phyloP scores from a whole-genome alignment of 2,797 vertebrate genomes.

The Notamacropus eugenii region DNA sequence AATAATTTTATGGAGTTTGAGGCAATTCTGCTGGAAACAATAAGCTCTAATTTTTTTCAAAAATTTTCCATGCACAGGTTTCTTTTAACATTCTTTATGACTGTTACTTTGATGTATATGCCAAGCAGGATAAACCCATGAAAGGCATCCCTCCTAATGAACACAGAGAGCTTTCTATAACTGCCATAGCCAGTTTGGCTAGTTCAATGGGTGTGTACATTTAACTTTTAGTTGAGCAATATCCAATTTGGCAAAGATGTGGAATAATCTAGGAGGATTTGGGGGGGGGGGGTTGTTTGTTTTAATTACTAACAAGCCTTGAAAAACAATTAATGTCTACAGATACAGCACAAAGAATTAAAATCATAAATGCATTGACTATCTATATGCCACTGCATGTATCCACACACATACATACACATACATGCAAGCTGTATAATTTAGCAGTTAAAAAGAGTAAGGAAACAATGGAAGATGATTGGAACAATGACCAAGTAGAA shows the following conservation, averaged over 20 bases:
- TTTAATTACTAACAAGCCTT: conserved; percentile 77
- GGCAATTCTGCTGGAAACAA: conserved; percentile 61
- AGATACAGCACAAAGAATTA: conserved; percentile 68
- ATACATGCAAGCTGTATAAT: neutral
- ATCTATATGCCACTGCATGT: conserved; percentile 6
- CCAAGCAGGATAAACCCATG: conserved; percentile 86
- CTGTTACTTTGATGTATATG: conserved; percentile 86
- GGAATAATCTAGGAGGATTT: conserved; percentile 74
- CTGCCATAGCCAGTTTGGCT: conserved; percentile 87
- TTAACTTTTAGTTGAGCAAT: conserved; percentile 88
- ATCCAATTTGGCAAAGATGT: conserved; percentile 80
- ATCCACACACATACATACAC: neutral
- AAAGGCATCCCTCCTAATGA: conserved; percentile 86
- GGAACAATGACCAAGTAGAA: neutral
- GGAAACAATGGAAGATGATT: conserved; percentile 13
- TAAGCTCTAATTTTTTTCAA: conserved; percentile 47
- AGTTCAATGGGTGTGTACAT: conserved; percentile 86
- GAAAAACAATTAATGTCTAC: conserved; percentile 64
- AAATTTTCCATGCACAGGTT: conserved; percentile 66
- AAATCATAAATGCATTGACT: conserved; percentile 50
- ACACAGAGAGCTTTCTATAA: conserved; percentile 82
- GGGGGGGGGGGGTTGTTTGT: conserved; percentile 62
- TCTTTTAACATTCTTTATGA: conserved; percentile 81
- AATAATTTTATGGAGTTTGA: conserved; percentile 31
- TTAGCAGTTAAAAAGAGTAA: conserved; percentile 17